Percentiles rank a stretch among this genome's conserved stretches.
These are phyloP conservation scores for Malurus cyaneus DNA, from an alignment of 2,113 vertebrate species.

Conservation along the genomic window DNA sequence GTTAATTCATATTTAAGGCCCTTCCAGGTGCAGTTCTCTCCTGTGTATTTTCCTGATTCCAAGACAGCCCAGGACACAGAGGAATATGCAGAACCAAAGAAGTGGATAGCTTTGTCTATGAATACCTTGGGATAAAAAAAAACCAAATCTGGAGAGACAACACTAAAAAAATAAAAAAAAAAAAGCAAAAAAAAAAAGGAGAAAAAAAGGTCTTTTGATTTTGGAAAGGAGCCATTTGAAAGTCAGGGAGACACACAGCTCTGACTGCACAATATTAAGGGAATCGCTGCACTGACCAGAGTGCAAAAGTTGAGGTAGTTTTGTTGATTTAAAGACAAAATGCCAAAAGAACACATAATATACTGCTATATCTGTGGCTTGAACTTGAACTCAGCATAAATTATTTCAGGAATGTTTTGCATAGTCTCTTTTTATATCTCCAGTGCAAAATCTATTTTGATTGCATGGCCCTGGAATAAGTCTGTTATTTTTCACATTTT, in stretches of 20 bases:
- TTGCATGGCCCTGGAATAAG: slow-evolving; percentile 25
- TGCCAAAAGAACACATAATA: slow-evolving; percentile 47
- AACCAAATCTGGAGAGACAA: too few species aligned
- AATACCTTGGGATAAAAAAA: background rate
- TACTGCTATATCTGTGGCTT: slow-evolving; percentile 42
- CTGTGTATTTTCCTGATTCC: background rate
- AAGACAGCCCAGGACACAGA: background rate
- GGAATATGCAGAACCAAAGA: background rate
- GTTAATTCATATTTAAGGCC: background rate
- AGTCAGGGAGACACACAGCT: background rate
- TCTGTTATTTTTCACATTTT: slow-evolving; percentile 60
- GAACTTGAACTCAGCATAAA: slow-evolving; percentile 64
- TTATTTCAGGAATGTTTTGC: slow-evolving; percentile 65
- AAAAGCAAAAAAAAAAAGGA: background rate
- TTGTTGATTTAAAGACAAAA: slow-evolving; percentile 53
- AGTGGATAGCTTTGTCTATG: background rate
- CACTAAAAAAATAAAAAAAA: too few species aligned
- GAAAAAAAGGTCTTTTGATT: background rate
- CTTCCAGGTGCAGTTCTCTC: background rate
- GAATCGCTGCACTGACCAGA: background rate
- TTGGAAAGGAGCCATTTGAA: background rate
- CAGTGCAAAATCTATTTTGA: slow-evolving; percentile 57
- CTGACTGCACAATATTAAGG: background rate
- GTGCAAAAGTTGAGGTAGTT: slow-evolving; percentile 14
- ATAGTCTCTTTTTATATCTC: slow-evolving; percentile 57